These are phyloP conservation scores for Pristiophorus japonicus DNA, from an alignment of 2,113 vertebrate species.

Conservation along the genomic window DNA sequence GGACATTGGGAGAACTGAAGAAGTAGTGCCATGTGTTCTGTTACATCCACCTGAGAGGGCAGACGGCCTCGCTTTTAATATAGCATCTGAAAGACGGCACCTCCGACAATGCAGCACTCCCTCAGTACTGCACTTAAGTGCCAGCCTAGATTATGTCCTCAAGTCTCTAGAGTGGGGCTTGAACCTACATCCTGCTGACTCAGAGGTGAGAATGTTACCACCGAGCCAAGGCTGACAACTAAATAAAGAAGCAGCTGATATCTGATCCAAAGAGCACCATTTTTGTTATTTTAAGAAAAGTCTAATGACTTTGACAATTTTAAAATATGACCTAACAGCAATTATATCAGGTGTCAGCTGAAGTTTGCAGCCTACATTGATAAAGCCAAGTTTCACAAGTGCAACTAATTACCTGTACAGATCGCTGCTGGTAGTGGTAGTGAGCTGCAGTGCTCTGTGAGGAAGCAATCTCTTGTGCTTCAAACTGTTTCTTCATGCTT, in stretches of 20 bases:
- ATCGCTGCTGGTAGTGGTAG: slow-evolving; percentile 65
- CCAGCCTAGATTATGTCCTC: background rate
- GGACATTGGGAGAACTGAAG: background rate
- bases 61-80: background rate
- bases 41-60: background rate
- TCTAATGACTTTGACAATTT: background rate
- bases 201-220: background rate
- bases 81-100: background rate
- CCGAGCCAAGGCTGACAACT: background rate
- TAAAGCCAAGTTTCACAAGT: no score
- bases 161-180: background rate
- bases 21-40: background rate
- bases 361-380: background rate
- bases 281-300: background rate
- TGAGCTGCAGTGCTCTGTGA: slow-evolving; percentile 66
- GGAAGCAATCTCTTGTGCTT: slow-evolving; percentile 64
- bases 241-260: background rate
- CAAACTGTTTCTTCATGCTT: slow-evolving; percentile 82
- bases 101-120: background rate
- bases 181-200: background rate
- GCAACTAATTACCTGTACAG: slow-evolving; percentile 68
- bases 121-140: background rate
- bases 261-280: background rate
- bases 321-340: background rate
- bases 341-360: background rate